Percentiles rank a stretch among this genome's conserved stretches.
Conservation (phyloP, 1,140 invertebrate species). For the Ceratosolen solmsi region DNA sequence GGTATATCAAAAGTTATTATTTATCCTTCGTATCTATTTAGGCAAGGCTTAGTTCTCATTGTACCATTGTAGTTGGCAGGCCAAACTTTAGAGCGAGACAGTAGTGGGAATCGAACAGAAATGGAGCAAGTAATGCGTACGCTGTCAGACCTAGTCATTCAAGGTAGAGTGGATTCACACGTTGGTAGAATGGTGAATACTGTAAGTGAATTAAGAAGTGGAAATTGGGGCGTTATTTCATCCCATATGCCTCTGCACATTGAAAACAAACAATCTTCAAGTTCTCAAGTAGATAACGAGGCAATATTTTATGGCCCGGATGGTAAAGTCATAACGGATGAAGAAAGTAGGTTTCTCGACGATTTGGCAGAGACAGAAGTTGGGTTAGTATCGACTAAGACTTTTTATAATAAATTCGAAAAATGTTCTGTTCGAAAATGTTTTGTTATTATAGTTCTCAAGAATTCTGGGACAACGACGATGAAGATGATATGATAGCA, state of each 20-base stretch:
- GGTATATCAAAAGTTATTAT: conserved; percentile 18
- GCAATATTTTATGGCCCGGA: conserved; percentile 71
- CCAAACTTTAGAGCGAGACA: conserved; percentile 67
- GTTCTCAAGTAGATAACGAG: conserved; percentile 56
- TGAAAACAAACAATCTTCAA: conserved; percentile 51
- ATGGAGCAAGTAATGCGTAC: conserved; percentile 70
- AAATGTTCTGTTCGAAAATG: conserved; percentile 24
- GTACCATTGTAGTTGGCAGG: conserved; percentile 63
- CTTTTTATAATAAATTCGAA: background rate
- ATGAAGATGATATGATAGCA: conserved; percentile 65
- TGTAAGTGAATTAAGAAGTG: conserved; percentile 65
- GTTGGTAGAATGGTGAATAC: conserved; percentile 68
- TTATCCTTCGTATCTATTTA: background rate
- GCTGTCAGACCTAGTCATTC: conserved; percentile 66
- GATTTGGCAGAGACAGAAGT: conserved; percentile 57
- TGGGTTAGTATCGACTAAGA: conserved; percentile 53
- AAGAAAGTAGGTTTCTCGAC: conserved; percentile 69
- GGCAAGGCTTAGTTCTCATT: background rate
- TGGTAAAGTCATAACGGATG: conserved; percentile 67
- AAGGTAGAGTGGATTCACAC: conserved; percentile 64
- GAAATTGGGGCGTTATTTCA: conserved; percentile 65
- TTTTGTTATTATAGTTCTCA: conserved; percentile 47
- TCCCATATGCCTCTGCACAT: conserved; percentile 53
- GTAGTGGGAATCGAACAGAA: conserved; percentile 62
- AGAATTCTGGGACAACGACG: conserved; percentile 58